Evolutionary conservation across 2,888 invertebrate species (phyloP).

Genomic region (Calliphora vomitoria): DNA sequence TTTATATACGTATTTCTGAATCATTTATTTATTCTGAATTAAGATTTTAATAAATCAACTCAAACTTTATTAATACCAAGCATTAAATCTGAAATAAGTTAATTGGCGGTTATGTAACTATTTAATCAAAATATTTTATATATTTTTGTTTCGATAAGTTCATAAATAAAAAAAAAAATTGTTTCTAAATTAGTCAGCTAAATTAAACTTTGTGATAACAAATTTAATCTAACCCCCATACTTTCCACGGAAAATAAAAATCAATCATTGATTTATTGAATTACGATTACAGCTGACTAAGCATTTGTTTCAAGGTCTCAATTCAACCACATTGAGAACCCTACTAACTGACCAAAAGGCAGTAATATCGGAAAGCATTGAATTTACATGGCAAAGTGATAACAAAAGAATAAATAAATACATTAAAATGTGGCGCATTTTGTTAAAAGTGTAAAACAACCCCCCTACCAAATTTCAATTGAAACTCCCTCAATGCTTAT

Average conservation of each 20-base stretch:
- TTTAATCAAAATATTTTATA: background rate
- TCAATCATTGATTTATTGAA: background rate
- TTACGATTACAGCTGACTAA: slow-evolving; percentile 7
- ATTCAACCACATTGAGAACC: background rate
- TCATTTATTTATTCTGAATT: too few relatives aligned
- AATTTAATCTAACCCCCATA: background rate
- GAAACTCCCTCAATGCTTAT: background rate
- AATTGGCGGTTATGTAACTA: background rate
- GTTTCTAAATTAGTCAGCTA: slow-evolving; percentile 7
- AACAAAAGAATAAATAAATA: background rate
- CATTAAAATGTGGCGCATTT: background rate
- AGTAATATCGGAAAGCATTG: background rate
- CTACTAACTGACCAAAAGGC: background rate
- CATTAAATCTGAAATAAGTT: background rate
- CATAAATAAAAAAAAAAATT: slow-evolving; percentile 16
- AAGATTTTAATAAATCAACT: too few relatives aligned
- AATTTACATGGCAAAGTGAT: background rate
- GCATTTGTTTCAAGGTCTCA: background rate
- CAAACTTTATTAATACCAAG: too few relatives aligned
- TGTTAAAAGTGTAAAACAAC: background rate
- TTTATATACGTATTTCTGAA: too few relatives aligned
- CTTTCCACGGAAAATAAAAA: background rate
- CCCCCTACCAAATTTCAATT: background rate
- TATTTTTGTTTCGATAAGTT: background rate
- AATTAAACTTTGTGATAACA: slow-evolving; percentile 10